Conservation (phyloP, 2,888 invertebrate species). For the Drosophila melanosoma region DNA sequence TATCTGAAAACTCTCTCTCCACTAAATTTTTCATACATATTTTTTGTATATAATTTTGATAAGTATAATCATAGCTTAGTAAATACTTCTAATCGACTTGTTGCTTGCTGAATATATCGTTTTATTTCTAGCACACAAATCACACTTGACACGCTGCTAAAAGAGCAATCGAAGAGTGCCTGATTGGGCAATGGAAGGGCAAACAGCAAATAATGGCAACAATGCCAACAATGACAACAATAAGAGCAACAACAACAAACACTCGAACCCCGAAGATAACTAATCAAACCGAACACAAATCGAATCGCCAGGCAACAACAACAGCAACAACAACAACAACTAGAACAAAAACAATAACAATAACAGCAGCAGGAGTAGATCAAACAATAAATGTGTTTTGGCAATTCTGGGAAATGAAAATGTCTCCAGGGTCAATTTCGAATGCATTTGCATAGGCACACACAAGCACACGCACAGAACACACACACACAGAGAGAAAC, state of each 20-base stretch:
- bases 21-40: too few species aligned
- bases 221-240: slow-evolving; percentile 16
- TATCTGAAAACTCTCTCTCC: too few species aligned
- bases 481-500: slow-evolving; percentile 1
- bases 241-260: slow-evolving; percentile 27
- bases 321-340: slow-evolving; percentile 1
- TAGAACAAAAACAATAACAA: slow-evolving; percentile 10
- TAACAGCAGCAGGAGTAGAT: slow-evolving; percentile 24
- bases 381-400: slow-evolving; percentile 67
- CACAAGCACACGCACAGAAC: slow-evolving; percentile 9
- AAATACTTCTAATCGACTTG: neutral
- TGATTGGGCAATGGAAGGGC: neutral
- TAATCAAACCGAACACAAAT: slow-evolving; percentile 43
- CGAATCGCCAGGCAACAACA: slow-evolving; percentile 36
- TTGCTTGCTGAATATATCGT: neutral
- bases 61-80: too few species aligned
- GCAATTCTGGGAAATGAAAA: slow-evolving; percentile 56
- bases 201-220: slow-evolving; percentile 3
- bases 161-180: neutral
- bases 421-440: slow-evolving; percentile 77
- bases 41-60: too few species aligned
- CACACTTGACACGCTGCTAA: neutral
- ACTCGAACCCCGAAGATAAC: slow-evolving; percentile 42
- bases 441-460: slow-evolving; percentile 60
- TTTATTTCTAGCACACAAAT: neutral